These are phyloP conservation scores for Mugil cephalus DNA, from an alignment of 2,113 vertebrate genomes.

Conservation along the genomic window DNA sequence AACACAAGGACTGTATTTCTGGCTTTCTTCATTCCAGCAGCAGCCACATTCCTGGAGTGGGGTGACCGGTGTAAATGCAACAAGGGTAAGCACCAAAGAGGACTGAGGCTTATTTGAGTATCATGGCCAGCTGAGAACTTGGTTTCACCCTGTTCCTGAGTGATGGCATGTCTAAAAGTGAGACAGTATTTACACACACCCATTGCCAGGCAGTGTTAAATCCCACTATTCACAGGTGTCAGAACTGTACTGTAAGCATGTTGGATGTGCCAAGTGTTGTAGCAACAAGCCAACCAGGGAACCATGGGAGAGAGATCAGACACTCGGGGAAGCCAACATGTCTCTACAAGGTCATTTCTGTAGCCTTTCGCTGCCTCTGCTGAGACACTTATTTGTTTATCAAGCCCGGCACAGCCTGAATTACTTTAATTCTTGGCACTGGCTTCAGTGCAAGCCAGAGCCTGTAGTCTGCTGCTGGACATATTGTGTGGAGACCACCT, in stretches of 20 bases:
- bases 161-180: slow-evolving; percentile 32
- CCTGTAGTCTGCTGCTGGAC: slow-evolving; percentile 70
- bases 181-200: slow-evolving; percentile 43
- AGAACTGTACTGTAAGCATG: slow-evolving; percentile 54
- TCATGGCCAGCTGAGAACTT: slow-evolving; percentile 15
- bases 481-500: slow-evolving; percentile 67
- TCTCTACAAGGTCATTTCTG: slow-evolving; percentile 77
- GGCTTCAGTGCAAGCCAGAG: slow-evolving; percentile 70
- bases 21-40: slow-evolving; percentile 26
- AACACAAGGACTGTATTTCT: slow-evolving; percentile 29
- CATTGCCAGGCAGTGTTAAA: slow-evolving; percentile 57
- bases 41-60: slow-evolving; percentile 50
- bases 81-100: background rate
- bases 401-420: slow-evolving; percentile 58
- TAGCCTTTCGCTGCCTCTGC: slow-evolving; percentile 36
- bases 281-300: slow-evolving; percentile 58
- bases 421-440: slow-evolving; percentile 75
- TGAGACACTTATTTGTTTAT: slow-evolving; percentile 67
- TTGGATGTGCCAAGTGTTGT: slow-evolving; percentile 62
- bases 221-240: slow-evolving; percentile 64
- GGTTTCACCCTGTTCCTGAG: slow-evolving; percentile 34
- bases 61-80: slow-evolving; percentile 24
- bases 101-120: slow-evolving; percentile 8
- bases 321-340: slow-evolving; percentile 68
- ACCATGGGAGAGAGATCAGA: slow-evolving; percentile 57